phyloP scores from a whole-genome alignment of 2,888 invertebrate genomes.

The Lampropteryx suffumata region DNA sequence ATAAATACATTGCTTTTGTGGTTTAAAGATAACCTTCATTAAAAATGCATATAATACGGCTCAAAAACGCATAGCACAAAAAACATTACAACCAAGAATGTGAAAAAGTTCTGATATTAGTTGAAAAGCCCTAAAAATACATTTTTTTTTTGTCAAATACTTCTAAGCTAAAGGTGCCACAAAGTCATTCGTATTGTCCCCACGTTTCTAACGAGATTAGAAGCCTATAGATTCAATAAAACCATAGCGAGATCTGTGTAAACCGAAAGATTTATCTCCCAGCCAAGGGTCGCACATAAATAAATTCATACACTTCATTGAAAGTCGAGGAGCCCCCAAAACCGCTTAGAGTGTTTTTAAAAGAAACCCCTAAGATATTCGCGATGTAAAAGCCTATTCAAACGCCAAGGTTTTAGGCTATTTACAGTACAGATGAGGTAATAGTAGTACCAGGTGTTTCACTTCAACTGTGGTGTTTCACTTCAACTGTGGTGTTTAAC shows the following conservation, averaged over 20 bases:
- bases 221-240: slow-evolving; percentile 59
- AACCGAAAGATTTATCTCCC: slow-evolving; percentile 70
- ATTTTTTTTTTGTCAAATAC: background rate
- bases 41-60: background rate
- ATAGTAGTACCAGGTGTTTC: background rate
- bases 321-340: slow-evolving; percentile 58
- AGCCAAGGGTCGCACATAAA: slow-evolving; percentile 50
- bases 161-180: background rate
- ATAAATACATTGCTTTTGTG: slow-evolving; percentile 18
- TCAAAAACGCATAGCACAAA: too few species aligned
- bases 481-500: background rate
- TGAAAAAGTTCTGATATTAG: too few species aligned
- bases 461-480: background rate
- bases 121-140: too few species aligned
- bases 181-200: background rate
- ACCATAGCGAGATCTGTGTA: slow-evolving; percentile 64
- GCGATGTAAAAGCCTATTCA: slow-evolving; percentile 34
- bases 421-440: slow-evolving; percentile 22
- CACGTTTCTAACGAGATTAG: slow-evolving; percentile 52
- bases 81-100: too few species aligned
- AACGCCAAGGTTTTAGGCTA: slow-evolving; percentile 29
- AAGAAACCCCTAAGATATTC: slow-evolving; percentile 49
- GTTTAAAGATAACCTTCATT: background rate
- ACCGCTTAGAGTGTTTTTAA: slow-evolving; percentile 62
- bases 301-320: slow-evolving; percentile 70